These are phyloP conservation scores for Mobula birostris DNA, from an alignment of 2,113 vertebrate genomes.

Conservation along the genomic window DNA sequence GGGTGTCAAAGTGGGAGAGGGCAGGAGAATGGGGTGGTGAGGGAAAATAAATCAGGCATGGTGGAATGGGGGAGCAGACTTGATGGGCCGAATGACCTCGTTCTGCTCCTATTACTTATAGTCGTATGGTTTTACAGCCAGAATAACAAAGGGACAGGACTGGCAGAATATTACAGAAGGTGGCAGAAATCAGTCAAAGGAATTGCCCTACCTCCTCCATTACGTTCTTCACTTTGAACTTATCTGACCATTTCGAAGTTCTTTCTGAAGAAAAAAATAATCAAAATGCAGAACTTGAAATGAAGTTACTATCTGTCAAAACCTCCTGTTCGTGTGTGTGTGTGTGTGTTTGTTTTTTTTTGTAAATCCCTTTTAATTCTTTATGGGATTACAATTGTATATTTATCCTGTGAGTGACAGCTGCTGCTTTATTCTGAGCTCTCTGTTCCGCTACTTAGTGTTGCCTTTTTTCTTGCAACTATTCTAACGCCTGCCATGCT, in stretches of 20 bases:
- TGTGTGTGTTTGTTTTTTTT: background rate
- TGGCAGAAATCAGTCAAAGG: background rate
- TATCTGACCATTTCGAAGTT: constrained; percentile 9
- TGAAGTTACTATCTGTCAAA: background rate
- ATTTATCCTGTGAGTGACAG: constrained; percentile 8
- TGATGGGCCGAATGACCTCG: too few relatives aligned
- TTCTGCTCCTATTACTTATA: too few relatives aligned
- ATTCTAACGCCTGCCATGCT: background rate
- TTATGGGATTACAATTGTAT: constrained; percentile 1
- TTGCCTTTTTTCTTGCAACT: background rate
- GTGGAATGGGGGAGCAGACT: too few relatives aligned
- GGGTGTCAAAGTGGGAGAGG: too few relatives aligned
- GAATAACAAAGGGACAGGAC: background rate
- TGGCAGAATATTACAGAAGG: background rate
- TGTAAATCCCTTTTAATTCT: constrained; percentile 26
- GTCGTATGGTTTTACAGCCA: too few relatives aligned
- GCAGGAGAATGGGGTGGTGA: too few relatives aligned
- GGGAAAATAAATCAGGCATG: too few relatives aligned
- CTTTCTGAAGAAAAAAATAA: constrained; percentile 2
- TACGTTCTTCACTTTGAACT: background rate
- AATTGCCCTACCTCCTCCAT: background rate
- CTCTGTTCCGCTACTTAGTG: background rate
- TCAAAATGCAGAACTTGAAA: background rate
- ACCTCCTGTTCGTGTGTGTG: background rate
- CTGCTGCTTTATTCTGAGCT: constrained; percentile 23